Conservation (phyloP, 2,888 invertebrate genomes). For the Cephus sareptanus region DNA sequence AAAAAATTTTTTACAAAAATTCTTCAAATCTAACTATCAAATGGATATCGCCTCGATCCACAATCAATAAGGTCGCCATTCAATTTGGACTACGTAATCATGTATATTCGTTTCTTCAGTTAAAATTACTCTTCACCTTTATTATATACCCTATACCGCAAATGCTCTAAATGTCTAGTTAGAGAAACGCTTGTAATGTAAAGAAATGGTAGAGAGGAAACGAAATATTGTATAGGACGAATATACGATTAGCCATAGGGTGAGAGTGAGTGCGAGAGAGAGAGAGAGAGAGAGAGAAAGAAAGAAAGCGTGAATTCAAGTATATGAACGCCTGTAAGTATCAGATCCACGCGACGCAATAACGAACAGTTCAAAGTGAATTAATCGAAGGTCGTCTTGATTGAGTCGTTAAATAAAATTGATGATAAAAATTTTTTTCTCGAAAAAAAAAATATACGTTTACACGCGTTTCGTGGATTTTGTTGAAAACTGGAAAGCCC, state of each 20-base stretch:
- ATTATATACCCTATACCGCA: slow-evolving; percentile 1
- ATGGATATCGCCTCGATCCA: background rate
- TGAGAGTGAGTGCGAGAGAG: slow-evolving; percentile 14
- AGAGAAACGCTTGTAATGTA: slow-evolving; percentile 27
- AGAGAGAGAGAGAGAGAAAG: background rate
- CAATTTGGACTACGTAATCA: background rate
- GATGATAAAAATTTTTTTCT: too few species aligned
- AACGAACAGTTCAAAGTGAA: too few species aligned
- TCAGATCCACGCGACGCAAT: too few species aligned
- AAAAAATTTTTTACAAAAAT: background rate
- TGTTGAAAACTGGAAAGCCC: slow-evolving; percentile 42
- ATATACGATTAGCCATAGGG: slow-evolving; percentile 30
- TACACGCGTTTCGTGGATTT: too few species aligned
- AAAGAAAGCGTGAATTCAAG: background rate
- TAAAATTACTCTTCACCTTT: background rate
- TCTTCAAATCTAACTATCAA: background rate
- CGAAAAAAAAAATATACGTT: too few species aligned
- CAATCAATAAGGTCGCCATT: background rate
- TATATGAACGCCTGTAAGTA: too few species aligned
- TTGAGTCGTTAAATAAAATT: too few species aligned
- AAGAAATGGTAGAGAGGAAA: slow-evolving; percentile 14
- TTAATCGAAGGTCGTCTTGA: too few species aligned
- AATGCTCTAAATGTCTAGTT: slow-evolving; percentile 19
- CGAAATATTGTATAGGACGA: slow-evolving; percentile 36
- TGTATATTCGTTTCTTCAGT: background rate